A percentile compares a stretch with the other conserved stretches of the same genome.
phyloP scores from a whole-genome alignment of 2,113 vertebrate species.

The Halcyon senegalensis region DNA sequence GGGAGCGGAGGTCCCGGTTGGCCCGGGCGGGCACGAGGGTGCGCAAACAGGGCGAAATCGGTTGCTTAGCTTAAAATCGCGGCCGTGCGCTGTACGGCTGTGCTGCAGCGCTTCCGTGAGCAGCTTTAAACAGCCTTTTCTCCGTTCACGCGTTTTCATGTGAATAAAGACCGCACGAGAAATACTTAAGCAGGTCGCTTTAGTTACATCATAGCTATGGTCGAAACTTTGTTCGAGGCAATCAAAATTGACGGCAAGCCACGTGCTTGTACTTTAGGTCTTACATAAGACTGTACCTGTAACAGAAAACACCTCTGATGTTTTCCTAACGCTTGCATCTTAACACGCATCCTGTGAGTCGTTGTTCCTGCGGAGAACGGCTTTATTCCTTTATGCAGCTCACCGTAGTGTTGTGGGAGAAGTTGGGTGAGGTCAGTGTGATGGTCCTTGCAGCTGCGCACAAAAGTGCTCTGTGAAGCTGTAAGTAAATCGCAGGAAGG shows the following conservation, averaged over 20 bases:
- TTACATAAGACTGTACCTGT: rapidly evolving
- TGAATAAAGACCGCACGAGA: neutral
- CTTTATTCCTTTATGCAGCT: neutral
- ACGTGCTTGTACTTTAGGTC: rapidly evolving
- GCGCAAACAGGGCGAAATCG: rapidly evolving
- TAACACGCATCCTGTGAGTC: rapidly evolving
- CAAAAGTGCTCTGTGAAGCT: too few species aligned
- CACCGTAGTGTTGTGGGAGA: rapidly evolving
- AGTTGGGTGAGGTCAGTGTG: neutral
- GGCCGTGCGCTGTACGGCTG: too few species aligned
- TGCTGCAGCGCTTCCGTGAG: neutral
- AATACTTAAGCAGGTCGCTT: rapidly evolving
- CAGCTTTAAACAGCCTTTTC: neutral
- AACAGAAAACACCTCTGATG: neutral
- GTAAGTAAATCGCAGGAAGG: neutral
- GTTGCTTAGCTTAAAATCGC: neutral
- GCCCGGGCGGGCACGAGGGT: neutral
- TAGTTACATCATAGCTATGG: rapidly evolving
- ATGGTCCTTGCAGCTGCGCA: neutral
- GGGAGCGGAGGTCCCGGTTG: neutral
- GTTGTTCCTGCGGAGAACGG: neutral
- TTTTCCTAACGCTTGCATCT: rapidly evolving
- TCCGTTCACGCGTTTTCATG: rapidly evolving
- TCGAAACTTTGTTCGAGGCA: neutral
- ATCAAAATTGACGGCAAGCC: rapidly evolving